Evolutionary conservation across 1,140 invertebrate genomes (phyloP).

Genomic region (Papilio glaucus): DNA sequence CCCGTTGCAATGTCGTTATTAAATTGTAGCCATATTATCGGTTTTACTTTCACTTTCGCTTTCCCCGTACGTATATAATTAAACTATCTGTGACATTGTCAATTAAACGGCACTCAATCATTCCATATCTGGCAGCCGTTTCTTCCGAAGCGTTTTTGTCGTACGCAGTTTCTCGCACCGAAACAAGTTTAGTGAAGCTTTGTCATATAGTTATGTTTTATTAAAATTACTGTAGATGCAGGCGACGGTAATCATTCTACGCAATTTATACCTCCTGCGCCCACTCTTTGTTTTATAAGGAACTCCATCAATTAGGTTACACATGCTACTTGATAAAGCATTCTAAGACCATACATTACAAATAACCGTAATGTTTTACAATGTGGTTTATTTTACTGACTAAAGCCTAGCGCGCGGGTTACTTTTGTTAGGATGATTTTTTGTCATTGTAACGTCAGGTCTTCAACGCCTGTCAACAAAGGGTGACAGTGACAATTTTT

Average conservation of each 20-base stretch:
- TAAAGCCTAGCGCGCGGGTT: no score
- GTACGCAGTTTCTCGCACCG: constrained; percentile 17
- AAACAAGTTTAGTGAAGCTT: constrained; percentile 2
- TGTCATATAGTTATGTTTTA: constrained; percentile 23
- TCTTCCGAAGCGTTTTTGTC: constrained; percentile 26
- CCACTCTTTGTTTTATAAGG: not conserved
- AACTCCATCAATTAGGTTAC: not conserved
- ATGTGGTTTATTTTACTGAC: no score
- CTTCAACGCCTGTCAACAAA: no score
- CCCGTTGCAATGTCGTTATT: not conserved
- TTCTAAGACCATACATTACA: not conserved
- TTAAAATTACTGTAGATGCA: not conserved
- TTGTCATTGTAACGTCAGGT: no score
- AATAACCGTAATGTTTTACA: no score
- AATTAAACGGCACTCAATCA: constrained; percentile 25
- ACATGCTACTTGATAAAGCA: not conserved
- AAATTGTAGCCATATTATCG: not conserved
- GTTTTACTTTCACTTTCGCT: not conserved
- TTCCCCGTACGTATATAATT: not conserved
- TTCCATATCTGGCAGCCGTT: constrained; percentile 1
- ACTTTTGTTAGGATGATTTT: no score
- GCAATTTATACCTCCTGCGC: not conserved
- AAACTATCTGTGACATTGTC: constrained; percentile 23
- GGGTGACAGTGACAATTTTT: no score
- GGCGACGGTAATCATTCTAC: not conserved